Evolutionary conservation across 2,113 vertebrate species (phyloP).

Genomic region (Myanophis thanlyinensis): DNA sequence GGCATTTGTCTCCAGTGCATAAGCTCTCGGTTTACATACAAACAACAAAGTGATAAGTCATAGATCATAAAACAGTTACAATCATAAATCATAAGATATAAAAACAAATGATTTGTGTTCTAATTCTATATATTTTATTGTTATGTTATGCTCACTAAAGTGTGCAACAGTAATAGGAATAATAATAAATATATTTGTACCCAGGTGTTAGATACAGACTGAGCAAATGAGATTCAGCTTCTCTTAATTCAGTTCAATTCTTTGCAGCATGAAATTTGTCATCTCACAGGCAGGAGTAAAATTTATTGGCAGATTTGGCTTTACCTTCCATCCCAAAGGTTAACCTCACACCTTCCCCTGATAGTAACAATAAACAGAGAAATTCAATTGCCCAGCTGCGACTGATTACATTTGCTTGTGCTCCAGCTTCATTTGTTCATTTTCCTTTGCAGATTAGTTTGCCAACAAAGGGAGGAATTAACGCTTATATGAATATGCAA

Average conservation of each 20-base stretch:
- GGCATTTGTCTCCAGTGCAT: background rate
- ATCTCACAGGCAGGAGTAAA: background rate
- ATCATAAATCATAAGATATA: background rate
- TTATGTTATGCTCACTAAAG: background rate
- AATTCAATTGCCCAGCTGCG: background rate
- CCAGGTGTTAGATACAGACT: background rate
- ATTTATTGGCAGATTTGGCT: background rate
- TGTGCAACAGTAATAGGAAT: background rate
- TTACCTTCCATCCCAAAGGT: background rate
- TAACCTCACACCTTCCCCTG: background rate
- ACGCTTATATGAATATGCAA: background rate
- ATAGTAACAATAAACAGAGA: constrained; percentile 5
- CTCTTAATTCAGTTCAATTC: background rate
- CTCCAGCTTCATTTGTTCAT: background rate
- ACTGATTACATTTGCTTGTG: background rate
- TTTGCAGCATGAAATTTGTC: background rate
- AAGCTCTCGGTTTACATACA: background rate
- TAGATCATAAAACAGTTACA: too few relatives aligned
- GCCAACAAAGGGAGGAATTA: background rate
- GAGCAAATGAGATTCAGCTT: background rate
- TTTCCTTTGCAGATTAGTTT: constrained; percentile 1
- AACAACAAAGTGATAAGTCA: background rate
- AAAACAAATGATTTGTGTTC: background rate
- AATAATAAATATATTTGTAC: background rate
- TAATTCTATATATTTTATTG: background rate